Evolutionary conservation across 2,113 vertebrate species (phyloP), one percentile per base, ranked within the genome.

Genomic region (Gymnobelideus leadbeateri): DNA sequence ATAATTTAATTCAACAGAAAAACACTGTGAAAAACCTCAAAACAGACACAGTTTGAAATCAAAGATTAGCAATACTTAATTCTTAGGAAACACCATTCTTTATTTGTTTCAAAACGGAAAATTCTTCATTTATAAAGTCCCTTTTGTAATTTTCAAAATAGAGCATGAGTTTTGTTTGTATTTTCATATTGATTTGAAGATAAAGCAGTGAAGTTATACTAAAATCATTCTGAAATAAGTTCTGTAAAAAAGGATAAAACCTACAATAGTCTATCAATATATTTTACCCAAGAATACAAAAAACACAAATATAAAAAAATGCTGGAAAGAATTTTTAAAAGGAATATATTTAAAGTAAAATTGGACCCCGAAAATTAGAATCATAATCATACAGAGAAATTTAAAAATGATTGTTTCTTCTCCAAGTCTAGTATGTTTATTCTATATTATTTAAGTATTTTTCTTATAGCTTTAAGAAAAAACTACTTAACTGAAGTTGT

Each of bases 1-100:
- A 49, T 91, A 84, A 55, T 9, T 0, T 84, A 57, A 89, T 51
- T 93, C 47, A 90, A 51, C 12, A 77, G 89, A 89, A 92, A 26
- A 54, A 93, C 84, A 54, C 31, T 23, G 24, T 89, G 84, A 93
- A n/a, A 92, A 95, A 90, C 43, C n/a, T 92, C 84, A 89, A 96
- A 96, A 57, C 8, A 52, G 93, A 89, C 6, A 46, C 0, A 51
- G 14, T 91, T 91, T 21, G 3, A 47, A 84, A 94, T 93, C 89
- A 89, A 91, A 77, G 47, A 8, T 55, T 53, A 91, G 8, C 23
- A 89, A 89, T 23, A 43, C n/a, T 21, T 84, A 84, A 84, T 23
- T 43, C 37, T 84, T 43, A 84, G 37, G 37, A 84, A 84, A 1
- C 7, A 43, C 16, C 68, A 84, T 49, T 95, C 91, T 91, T 52